A percentile compares a stretch with the other conserved stretches of the same genome.
phyloP scores from a whole-genome alignment of 1,140 invertebrate species.

The Brachionus koreanus region DNA sequence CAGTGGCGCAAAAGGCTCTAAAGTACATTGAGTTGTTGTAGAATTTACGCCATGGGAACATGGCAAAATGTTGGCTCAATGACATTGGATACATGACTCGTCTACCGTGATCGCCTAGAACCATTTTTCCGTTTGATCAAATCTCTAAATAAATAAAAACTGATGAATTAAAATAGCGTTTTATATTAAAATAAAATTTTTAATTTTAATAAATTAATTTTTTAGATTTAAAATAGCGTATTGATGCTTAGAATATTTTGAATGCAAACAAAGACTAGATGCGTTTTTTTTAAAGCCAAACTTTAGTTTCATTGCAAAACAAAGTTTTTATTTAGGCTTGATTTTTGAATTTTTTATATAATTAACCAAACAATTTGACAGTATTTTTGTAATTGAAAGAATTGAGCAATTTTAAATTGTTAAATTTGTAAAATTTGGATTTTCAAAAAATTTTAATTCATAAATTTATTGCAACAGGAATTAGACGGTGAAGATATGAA shows the following conservation, averaged over 20 bases:
- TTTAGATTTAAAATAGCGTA: not conserved
- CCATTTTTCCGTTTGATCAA: constrained; percentile 8
- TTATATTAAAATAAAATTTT: not conserved
- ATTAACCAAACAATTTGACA: too few relatives aligned
- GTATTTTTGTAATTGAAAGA: too few relatives aligned
- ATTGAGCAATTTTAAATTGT: too few relatives aligned
- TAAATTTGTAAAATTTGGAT: too few relatives aligned
- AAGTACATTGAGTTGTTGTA: constrained; percentile 40
- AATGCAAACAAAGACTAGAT: not conserved
- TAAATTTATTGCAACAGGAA: too few relatives aligned
- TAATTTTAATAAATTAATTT: not conserved
- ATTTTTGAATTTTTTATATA: too few relatives aligned
- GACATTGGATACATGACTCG: constrained; percentile 38
- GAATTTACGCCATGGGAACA: constrained; percentile 26
- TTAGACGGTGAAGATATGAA: too few relatives aligned
- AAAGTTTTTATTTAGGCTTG: too few relatives aligned
- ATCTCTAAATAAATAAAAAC: not conserved
- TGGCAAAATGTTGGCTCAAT: constrained; percentile 30
- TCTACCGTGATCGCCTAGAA: constrained; percentile 43
- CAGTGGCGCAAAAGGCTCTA: constrained; percentile 39
- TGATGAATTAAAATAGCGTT: not conserved
- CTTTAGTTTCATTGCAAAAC: not conserved
- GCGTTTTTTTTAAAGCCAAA: not conserved
- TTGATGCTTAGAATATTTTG: not conserved
- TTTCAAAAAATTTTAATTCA: too few relatives aligned